Conservation (phyloP, 2,113 vertebrate species). For the Deroptyus accipitrinus region DNA sequence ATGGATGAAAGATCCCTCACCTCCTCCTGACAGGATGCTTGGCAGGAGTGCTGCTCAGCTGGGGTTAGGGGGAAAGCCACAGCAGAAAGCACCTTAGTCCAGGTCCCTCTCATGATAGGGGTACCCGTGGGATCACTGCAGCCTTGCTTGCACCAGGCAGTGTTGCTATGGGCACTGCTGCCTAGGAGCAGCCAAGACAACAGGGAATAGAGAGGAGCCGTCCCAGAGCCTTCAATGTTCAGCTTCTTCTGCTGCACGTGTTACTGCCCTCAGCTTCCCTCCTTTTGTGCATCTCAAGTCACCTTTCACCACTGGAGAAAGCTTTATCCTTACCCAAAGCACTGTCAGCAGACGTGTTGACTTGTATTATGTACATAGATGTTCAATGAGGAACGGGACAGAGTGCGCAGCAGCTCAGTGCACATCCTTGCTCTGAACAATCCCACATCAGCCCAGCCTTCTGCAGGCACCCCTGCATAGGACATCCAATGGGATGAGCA, state of each 20-base stretch:
- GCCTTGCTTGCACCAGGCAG: not conserved
- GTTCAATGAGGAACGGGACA: not conserved
- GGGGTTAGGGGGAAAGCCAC: not conserved
- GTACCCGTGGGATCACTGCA: not conserved
- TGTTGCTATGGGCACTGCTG: slow-evolving; percentile 65
- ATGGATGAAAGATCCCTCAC: not conserved
- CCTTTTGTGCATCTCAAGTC: not conserved
- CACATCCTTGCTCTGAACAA: not conserved
- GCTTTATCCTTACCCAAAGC: not conserved
- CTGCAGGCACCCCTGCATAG: not conserved
- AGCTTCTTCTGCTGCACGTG: not conserved
- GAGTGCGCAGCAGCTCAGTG: not conserved
- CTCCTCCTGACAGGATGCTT: not conserved
- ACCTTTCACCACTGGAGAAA: not conserved
- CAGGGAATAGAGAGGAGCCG: not conserved
- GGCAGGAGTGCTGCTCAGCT: not conserved
- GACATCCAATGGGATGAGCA: too few relatives aligned
- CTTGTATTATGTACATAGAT: not conserved
- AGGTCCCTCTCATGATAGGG: not conserved
- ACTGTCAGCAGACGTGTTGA: not conserved
- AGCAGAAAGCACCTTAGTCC: not conserved
- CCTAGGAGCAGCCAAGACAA: slow-evolving; percentile 3
- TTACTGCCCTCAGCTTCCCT: not conserved
- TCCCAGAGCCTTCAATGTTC: not conserved
- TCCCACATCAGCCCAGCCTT: not conserved